Base-by-base conservation (phyloP, 1,140 invertebrate genomes). In the Brachionus calyciflorus region DNA sequence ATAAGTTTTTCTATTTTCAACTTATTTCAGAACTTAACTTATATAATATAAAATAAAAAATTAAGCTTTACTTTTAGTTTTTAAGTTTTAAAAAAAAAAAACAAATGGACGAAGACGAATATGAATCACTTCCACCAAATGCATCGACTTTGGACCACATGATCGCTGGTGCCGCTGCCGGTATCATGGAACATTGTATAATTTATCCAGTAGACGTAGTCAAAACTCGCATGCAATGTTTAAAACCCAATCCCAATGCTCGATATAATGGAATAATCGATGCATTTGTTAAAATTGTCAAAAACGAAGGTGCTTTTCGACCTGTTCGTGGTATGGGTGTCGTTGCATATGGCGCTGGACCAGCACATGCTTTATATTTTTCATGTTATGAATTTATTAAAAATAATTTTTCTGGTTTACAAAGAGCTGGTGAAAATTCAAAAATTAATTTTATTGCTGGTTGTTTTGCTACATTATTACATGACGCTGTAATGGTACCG, bases 181-280 rank as follows among this genome's bases (percentile, higher is more conserved):
- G 96, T 80, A 90, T 98, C 79, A 91, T 96, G 90, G 96, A 99
- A 87, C 96, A 99, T 88, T 93, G 93, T 87, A 88, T 96, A 80
- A 96, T 98, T 93, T 98, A 96, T 86, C 95, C 95, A 46, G 85
- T 98, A 81, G 96, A 98, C 88, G 95, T 93, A 81, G 93, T 97
- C 70, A 76, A 99, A 94, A 99, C 97, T 40, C 89, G 96, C 81
- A 96, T 99, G 93, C 96, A 99, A 86, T 90, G 89, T 77, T 85
- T 93, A 37, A 91, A 90, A 78, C 90, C 93, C 49, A 89, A 90
- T 80, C 90, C 91, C 60, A 88, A 89, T 79, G 88, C 90, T 77
- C 86, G 89, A 83, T 89, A 89, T 80, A 87, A 88, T 70, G 89
- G 89, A 80, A 89, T 95, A 48, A 82, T 87, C 5, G 89, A 91